Evolutionary conservation across 1,140 invertebrate genomes (phyloP).

Genomic region (Pseudomyrmex pallidus): DNA sequence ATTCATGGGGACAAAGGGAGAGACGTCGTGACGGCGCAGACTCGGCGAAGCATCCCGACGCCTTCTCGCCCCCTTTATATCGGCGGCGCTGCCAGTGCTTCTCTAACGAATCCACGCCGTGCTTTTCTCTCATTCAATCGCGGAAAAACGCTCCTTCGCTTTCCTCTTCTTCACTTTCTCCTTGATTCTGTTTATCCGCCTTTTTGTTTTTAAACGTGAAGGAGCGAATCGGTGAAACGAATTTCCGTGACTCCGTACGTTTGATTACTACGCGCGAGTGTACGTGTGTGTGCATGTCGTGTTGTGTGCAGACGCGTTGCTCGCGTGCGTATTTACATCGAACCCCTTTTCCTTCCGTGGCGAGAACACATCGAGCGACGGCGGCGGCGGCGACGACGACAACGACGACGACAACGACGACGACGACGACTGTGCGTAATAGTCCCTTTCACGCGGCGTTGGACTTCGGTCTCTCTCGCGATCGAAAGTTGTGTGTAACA

Average conservation of each 20-base stretch:
- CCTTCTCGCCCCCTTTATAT: conserved; percentile 51
- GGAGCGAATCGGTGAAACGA: background rate
- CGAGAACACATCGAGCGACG: conserved; percentile 9
- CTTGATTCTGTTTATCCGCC: background rate
- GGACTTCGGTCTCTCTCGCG: conserved; percentile 19
- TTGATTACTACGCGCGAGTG: background rate
- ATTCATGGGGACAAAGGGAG: conserved; percentile 71
- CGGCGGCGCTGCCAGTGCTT: conserved; percentile 62
- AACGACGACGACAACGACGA: background rate
- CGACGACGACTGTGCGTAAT: conserved; percentile 36
- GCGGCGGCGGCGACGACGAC: too few relatives aligned
- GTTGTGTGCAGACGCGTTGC: conserved; percentile 3
- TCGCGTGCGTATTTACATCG: conserved; percentile 1
- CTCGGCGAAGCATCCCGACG: conserved; percentile 74
- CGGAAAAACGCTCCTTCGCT: conserved; percentile 53
- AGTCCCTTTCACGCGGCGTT: conserved; percentile 21
- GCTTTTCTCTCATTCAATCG: conserved; percentile 71
- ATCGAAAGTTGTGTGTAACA: conserved; percentile 31
- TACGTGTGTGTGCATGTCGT: background rate
- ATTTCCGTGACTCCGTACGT: too few relatives aligned
- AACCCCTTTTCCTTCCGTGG: background rate
- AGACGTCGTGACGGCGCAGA: conserved; percentile 76
- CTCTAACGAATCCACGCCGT: conserved; percentile 76
- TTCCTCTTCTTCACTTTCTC: background rate
- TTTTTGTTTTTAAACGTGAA: background rate